Evolutionary conservation across 2,888 invertebrate genomes (phyloP).

Genomic region (Drosophila setosimentum): DNA sequence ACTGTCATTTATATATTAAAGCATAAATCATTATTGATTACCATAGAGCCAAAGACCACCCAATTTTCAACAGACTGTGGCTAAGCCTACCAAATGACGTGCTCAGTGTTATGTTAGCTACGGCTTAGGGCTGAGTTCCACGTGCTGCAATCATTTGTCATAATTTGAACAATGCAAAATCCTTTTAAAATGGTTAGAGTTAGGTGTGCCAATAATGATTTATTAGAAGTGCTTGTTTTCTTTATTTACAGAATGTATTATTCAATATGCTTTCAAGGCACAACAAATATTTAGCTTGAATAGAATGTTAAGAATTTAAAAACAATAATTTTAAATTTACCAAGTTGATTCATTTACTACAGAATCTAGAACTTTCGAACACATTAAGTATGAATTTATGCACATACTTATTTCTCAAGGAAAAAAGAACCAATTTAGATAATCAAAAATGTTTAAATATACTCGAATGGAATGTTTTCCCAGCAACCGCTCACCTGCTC

Average conservation of each 20-base stretch:
- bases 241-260: not conserved
- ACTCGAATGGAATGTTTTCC: not conserved
- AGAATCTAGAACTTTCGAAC: not conserved
- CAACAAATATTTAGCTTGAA: not conserved
- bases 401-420: not conserved
- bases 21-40: slow-evolving; percentile 60
- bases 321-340: not conserved
- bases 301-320: not conserved
- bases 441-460: not conserved
- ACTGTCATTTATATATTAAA: slow-evolving; percentile 14
- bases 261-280: not conserved
- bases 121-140: slow-evolving; percentile 6
- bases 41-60: slow-evolving; percentile 1
- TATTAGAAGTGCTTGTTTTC: not conserved
- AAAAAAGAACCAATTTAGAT: not conserved
- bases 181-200: slow-evolving; percentile 2
- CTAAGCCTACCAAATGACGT: slow-evolving; percentile 12
- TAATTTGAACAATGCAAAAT: slow-evolving; percentile 17
- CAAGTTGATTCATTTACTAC: not conserved
- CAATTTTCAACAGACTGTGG: not conserved
- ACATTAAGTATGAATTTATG: not conserved
- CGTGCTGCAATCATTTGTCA: slow-evolving; percentile 42
- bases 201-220: slow-evolving; percentile 7
- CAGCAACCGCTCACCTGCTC: too few relatives aligned
- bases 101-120: slow-evolving; percentile 24